Percentiles rank a stretch among this genome's conserved stretches.
Evolutionary conservation across 2,888 invertebrate genomes (phyloP).

Genomic region (Andrena bucephala): DNA sequence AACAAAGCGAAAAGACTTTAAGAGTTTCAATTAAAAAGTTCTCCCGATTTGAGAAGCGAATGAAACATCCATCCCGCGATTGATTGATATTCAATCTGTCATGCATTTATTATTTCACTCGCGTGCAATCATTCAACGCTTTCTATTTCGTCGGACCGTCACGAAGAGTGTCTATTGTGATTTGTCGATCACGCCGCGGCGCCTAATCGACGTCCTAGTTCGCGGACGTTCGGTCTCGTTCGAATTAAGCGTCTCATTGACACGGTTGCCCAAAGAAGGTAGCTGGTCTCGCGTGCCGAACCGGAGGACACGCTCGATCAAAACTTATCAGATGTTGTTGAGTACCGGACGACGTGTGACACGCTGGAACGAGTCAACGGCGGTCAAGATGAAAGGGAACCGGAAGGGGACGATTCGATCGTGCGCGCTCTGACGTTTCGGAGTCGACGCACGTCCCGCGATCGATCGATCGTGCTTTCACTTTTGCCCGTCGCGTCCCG

Average conservation of each 20-base stretch:
- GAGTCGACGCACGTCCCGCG: constrained; percentile 65
- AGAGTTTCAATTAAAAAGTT: too few relatives aligned
- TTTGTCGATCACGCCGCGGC: constrained; percentile 31
- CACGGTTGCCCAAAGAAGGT: constrained; percentile 36
- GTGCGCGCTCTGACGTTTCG: constrained; percentile 58
- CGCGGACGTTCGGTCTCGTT: constrained; percentile 12
- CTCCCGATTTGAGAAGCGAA: too few relatives aligned
- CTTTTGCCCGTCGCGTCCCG: constrained; percentile 69
- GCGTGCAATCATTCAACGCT: neutral
- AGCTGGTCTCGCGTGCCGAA: constrained; percentile 46
- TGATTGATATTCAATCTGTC: too few relatives aligned
- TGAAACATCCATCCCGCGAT: too few relatives aligned
- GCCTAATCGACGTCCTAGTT: constrained; percentile 19
- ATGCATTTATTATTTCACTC: neutral
- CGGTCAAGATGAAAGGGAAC: constrained; percentile 64
- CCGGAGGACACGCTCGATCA: constrained; percentile 50
- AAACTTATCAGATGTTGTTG: constrained; percentile 66
- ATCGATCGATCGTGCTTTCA: constrained; percentile 75
- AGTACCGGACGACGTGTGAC: constrained; percentile 59
- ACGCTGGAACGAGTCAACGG: constrained; percentile 49
- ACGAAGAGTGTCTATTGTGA: constrained; percentile 28
- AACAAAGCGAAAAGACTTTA: neutral
- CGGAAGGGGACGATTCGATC: constrained; percentile 67
- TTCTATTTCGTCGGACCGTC: neutral
- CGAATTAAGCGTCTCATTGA: constrained; percentile 37